phyloP scores from a whole-genome alignment of 53 echinoderm and acorn worm species.

The Zoroaster sp. region DNA sequence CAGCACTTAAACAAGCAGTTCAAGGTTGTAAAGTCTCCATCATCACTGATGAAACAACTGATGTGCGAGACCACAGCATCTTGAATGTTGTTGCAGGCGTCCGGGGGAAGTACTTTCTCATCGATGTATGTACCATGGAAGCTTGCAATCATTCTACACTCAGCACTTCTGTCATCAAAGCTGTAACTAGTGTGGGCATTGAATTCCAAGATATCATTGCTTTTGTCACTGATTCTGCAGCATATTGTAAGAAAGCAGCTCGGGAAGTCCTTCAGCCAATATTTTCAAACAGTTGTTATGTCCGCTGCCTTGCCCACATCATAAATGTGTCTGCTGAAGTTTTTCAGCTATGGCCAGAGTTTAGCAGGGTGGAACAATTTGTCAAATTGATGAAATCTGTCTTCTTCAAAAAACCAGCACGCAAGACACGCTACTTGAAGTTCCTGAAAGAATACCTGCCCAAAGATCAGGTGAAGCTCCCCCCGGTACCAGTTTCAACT shows the following conservation, averaged over 20 bases:
- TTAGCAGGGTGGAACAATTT: conserved; percentile 59
- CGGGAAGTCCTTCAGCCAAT: conserved; percentile 62
- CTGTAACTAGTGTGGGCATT: conserved; percentile 43
- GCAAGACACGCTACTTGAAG: conserved; percentile 63
- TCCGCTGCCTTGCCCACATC: conserved; percentile 72
- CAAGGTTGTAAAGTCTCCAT: conserved; percentile 30
- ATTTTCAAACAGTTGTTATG: conserved; percentile 46
- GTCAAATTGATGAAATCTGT: conserved; percentile 59
- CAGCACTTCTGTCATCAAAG: conserved; percentile 58
- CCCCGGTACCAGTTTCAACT: conserved; percentile 70
- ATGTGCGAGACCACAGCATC: conserved; percentile 61
- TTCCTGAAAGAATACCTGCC: conserved; percentile 63
- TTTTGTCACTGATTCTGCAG: conserved; percentile 66
- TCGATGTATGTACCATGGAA: conserved; percentile 64
- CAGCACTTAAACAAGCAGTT: conserved; percentile 38
- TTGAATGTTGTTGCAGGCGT: conserved; percentile 65
- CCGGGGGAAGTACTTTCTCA: conserved; percentile 58
- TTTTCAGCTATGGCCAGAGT: conserved; percentile 63
- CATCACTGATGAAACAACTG: conserved; percentile 74
- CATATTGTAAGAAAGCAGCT: conserved; percentile 69
- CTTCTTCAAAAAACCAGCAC: conserved; percentile 71
- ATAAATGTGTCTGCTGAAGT: conserved; percentile 65
- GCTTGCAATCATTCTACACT: conserved; percentile 65
- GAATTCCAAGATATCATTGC: conserved; percentile 60
- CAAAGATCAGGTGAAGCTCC: conserved; percentile 64